Evolutionary conservation across 2,888 invertebrate genomes (phyloP), one percentile per base, ranked within the genome.

Genomic region (Sicus ferrugineus): DNA sequence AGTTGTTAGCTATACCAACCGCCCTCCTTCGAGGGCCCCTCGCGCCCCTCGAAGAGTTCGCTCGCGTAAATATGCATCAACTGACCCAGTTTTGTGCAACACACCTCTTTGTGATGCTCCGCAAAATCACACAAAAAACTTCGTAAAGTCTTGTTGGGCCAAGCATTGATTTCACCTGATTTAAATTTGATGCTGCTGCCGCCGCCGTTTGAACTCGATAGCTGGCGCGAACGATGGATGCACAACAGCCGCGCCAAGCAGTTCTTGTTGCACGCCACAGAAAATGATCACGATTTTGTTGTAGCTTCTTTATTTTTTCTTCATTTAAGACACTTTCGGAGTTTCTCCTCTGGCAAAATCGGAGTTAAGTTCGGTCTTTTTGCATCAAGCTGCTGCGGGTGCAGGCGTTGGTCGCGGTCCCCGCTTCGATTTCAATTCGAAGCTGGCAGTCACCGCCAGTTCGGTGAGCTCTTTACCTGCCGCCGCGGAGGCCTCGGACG

Each of bases 261-360:
- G 54, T 38, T 63, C 56, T 70, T 65, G 46, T 69, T 62, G 68
- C 21, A 58, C 58, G 56, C 34, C n/a, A 68, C 59, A 68, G 71
- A 67, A 72, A 59, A 31, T 69, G 72, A 71, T 73, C 74, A 74
- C 74, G 74, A 73, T 46, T 72, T 71, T n/a, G 48, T 52, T 70
- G 68, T 59, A 73, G 67, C 73, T 72, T 74, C 74, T 74, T 70
- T 71, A 67, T 31, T 67, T 67, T 48, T n/a, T n/a, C n/a, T n/a
- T 26, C 19, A 23, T 42, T 46, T 30, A 21, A 67, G 21, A 58
- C 19, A 67, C 42, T 56, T 64, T 64, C 31, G n/a, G n/a, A 56
- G 21, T 28, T 21, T 5, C 14, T 1, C 7, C 19, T 28, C 19
- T 30, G 31, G 16, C 58, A 31, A 58, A n/a, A n/a, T 19, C 48